Conservation (phyloP, 2,797 vertebrate genomes). For the Myotis pilosus region DNA sequence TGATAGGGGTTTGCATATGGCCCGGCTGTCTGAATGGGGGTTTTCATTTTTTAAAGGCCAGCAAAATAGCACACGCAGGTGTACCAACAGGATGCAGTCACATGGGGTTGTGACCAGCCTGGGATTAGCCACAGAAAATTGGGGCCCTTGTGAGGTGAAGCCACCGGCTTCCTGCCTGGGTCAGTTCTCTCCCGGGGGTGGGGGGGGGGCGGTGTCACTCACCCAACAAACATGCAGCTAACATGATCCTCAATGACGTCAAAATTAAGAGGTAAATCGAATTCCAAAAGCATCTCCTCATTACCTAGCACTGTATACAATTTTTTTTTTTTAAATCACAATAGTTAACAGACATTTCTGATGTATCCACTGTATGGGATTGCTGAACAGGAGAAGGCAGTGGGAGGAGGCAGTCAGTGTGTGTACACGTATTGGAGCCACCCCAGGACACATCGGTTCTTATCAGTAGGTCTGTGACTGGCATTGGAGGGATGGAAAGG, state of each 20-base stretch:
- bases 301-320: not conserved
- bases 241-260: not conserved
- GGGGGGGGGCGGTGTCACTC: too few species aligned
- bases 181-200: not conserved
- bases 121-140: not conserved
- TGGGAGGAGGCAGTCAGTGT: not conserved
- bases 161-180: not conserved
- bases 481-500: not conserved
- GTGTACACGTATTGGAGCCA: not conserved
- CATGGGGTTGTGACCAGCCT: not conserved
- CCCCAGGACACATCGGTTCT: not conserved
- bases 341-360: not conserved
- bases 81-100: accelerated
- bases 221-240: not conserved
- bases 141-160: not conserved
- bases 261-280: not conserved
- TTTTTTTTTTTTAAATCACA: not conserved
- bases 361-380: not conserved
- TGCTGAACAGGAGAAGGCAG: not conserved
- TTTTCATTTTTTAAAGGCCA: not conserved
- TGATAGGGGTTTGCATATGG: not conserved
- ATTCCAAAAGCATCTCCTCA: not conserved
- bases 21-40: not conserved
- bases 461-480: not conserved
- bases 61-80: not conserved